Conservation (phyloP, 2,113 vertebrate genomes). For the Leucoraja erinaceus region DNA sequence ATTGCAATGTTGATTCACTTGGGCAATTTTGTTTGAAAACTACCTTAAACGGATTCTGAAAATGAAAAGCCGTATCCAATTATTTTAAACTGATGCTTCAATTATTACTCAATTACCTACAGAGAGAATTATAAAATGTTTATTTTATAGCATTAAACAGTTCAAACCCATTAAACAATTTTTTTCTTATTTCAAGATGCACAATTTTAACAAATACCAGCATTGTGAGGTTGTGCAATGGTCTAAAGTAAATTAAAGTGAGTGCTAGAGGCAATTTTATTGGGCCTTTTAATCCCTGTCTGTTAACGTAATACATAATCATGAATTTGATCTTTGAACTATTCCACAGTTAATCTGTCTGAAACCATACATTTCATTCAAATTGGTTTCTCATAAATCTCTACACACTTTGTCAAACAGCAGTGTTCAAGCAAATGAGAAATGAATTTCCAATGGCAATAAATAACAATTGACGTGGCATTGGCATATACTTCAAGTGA, state of each 20-base stretch:
- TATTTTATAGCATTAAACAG: background rate
- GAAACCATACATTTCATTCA: constrained; percentile 36
- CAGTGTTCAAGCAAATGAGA: background rate
- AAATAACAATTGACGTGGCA: background rate
- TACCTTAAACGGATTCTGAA: background rate
- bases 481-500: background rate
- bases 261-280: constrained; percentile 50
- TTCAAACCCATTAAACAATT: background rate
- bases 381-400: constrained; percentile 35
- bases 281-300: constrained; percentile 50
- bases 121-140: background rate
- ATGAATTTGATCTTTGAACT: constrained; percentile 43
- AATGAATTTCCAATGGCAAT: background rate
- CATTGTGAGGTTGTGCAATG: constrained; percentile 35
- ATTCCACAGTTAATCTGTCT: constrained; percentile 48
- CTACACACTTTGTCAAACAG: background rate
- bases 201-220: background rate
- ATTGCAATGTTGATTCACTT: background rate
- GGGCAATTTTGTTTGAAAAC: background rate
- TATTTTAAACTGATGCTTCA: background rate
- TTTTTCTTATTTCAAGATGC: background rate
- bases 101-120: background rate
- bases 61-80: background rate
- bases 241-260: constrained; percentile 57
- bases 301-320: constrained; percentile 46